Base-by-base conservation (phyloP, 2,888 invertebrate genomes). In the Saturnia japonica region DNA sequence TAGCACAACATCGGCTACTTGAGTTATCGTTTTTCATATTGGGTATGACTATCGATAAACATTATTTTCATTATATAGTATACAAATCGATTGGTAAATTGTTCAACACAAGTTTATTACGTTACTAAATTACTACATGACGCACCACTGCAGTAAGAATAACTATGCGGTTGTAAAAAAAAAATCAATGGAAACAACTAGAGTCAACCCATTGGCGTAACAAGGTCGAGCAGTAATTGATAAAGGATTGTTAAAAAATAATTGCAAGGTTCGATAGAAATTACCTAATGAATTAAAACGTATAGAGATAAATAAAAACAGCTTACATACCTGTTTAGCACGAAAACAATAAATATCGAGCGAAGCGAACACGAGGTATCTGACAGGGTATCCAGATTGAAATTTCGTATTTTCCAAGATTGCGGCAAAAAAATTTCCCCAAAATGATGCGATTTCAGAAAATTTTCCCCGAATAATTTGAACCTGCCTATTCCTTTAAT, bases 301-400 rank as follows among this genome's bases (percentile, higher is more conserved):
- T 71, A 73, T 70, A 79, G 72, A 74, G 87, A 87, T 87, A 76
- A 22, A 22, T 54, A 22, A 54, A 54, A n/a, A 54, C 9, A n/a
- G 89, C 89, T 77, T 34, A 34, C 34, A 34, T 73, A 75, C 76
- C 78, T 70, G 64, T 68, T 72, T 75, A 74, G 80, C 74, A 81
- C 75, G 76, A 76, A 74, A 70, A 77, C 76, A 82, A 82, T 22
- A 54, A 54, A 54, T 54, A 54, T 22, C 22, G 1, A 54, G 19
- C 47, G 7, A 19, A 8, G 0, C 16, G 47, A n/a, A 47, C 47
- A 47, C 47, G 47, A 16, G 47, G 16, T 47, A n/a, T 47, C 45
- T 47, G 45, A 47, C 45, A 47, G 19, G n/a, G n/a, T n/a, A n/a
- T n/a, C n/a, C n/a, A n/a, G n/a, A n/a, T n/a, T n/a, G n/a, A n/a